phyloP scores from a whole-genome alignment of 2,113 vertebrate genomes.

The Pseudorasbora parva region DNA sequence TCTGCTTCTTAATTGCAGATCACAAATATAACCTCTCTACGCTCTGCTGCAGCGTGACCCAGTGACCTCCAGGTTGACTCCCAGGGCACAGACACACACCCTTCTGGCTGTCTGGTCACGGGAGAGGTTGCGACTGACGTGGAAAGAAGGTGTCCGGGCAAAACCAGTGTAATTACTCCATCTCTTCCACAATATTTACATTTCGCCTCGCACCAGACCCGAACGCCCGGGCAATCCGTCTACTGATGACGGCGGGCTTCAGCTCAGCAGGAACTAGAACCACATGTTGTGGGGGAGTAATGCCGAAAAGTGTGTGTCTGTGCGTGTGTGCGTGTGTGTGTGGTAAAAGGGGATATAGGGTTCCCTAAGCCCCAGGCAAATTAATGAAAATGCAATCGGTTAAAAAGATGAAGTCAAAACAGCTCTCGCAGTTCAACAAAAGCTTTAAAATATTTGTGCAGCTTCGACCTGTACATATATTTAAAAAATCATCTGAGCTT shows the following conservation, averaged over 20 bases:
- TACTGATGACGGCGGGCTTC: not conserved
- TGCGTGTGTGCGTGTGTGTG: conserved; percentile 6
- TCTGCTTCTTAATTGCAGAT: no score
- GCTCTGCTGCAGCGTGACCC: conserved; percentile 32
- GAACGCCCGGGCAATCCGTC: not conserved
- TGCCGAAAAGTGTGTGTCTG: not conserved
- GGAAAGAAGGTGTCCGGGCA: not conserved
- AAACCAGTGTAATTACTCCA: conserved; percentile 28
- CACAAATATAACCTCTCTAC: no score
- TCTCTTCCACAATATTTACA: conserved; percentile 34
- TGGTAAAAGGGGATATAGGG: conserved; percentile 16
- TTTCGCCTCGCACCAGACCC: not conserved
- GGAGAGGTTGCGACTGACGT: conserved; percentile 7
- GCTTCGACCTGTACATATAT: not conserved
- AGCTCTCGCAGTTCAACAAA: not conserved
- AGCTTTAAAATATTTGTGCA: not conserved
- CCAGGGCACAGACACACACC: not conserved
- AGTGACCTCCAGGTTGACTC: conserved; percentile 50
- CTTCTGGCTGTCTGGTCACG: not conserved
- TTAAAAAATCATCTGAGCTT: not conserved
- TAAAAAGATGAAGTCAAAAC: conserved; percentile 39
- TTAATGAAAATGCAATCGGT: conserved; percentile 49
- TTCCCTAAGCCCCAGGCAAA: conserved; percentile 33
- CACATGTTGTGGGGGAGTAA: conserved; percentile 51
- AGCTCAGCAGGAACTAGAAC: conserved; percentile 40